A percentile compares a stretch with the other conserved stretches of the same genome.
Evolutionary conservation across 2,113 vertebrate species (phyloP).

Genomic region (Rhinopithecus roxellana): DNA sequence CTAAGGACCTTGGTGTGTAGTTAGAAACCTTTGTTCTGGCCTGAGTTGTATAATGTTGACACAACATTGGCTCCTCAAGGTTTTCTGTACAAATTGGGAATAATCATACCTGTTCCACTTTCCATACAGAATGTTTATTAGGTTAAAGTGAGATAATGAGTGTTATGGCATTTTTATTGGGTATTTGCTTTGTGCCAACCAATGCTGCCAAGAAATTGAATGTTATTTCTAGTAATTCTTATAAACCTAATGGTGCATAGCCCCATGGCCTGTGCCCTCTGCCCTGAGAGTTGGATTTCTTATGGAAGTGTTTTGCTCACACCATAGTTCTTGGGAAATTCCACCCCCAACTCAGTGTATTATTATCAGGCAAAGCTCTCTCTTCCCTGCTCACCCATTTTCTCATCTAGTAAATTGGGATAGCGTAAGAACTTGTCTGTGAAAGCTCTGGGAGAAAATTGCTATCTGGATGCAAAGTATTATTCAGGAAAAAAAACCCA

Average conservation of each 20-base stretch:
- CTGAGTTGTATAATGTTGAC: not conserved
- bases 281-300: not conserved
- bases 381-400: not conserved
- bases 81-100: not conserved
- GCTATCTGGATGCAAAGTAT: not conserved
- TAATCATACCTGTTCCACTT: not conserved
- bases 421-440: not conserved
- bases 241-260: too few relatives aligned
- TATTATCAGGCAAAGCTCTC: not conserved
- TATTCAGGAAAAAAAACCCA: not conserved
- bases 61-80: not conserved
- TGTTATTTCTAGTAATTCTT: not conserved
- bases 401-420: not conserved
- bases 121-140: not conserved
- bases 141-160: not conserved
- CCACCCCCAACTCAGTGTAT: not conserved
- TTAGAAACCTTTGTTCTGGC: not conserved
- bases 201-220: not conserved
- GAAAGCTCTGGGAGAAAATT: not conserved
- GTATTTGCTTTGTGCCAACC: not conserved
- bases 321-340: not conserved
- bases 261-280: not conserved
- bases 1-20: not conserved
- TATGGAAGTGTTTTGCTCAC: not conserved
- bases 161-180: not conserved